These are phyloP conservation scores for Myrmecobius fasciatus DNA, from an alignment of 2,113 vertebrate species.

Conservation along the genomic window DNA sequence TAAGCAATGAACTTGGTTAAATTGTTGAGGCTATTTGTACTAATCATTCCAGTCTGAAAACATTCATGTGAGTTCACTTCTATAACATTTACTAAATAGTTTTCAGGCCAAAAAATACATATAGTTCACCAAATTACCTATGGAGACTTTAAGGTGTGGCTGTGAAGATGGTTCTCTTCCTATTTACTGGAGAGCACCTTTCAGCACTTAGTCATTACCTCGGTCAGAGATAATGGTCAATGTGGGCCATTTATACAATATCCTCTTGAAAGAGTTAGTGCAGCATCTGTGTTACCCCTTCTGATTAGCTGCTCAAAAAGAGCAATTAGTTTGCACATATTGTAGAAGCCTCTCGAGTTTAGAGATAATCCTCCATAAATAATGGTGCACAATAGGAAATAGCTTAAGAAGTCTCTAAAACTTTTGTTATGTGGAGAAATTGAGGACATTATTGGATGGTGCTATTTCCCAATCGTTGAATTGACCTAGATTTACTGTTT, in stretches of 20 bases:
- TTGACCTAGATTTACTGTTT: conserved; percentile 15
- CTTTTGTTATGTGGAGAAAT: background rate
- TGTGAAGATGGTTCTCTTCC: conserved; percentile 32
- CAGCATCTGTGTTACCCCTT: background rate
- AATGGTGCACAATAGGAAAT: conserved; percentile 1
- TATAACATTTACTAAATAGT: conserved; percentile 49
- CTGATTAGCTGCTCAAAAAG: conserved; percentile 5
- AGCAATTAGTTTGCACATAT: background rate
- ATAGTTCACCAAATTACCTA: conserved; percentile 34
- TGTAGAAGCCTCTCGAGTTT: conserved; percentile 10
- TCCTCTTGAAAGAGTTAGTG: background rate
- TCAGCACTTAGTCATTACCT: conserved; percentile 21
- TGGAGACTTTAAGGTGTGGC: background rate
- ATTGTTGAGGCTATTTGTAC: conserved; percentile 30
- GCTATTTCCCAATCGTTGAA: background rate
- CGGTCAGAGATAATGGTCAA: background rate
- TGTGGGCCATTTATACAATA: background rate
- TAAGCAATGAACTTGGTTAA: conserved; percentile 13
- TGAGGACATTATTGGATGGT: background rate
- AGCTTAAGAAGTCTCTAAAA: conserved; percentile 13
- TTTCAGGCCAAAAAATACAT: conserved; percentile 24
- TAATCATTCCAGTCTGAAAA: conserved; percentile 41
- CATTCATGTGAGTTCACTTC: conserved; percentile 23
- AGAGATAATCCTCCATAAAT: conserved; percentile 17
- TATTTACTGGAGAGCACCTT: conserved; percentile 35